These are phyloP conservation scores for Lampris incognitus DNA, from an alignment of 2,113 vertebrate species.

Conservation along the genomic window DNA sequence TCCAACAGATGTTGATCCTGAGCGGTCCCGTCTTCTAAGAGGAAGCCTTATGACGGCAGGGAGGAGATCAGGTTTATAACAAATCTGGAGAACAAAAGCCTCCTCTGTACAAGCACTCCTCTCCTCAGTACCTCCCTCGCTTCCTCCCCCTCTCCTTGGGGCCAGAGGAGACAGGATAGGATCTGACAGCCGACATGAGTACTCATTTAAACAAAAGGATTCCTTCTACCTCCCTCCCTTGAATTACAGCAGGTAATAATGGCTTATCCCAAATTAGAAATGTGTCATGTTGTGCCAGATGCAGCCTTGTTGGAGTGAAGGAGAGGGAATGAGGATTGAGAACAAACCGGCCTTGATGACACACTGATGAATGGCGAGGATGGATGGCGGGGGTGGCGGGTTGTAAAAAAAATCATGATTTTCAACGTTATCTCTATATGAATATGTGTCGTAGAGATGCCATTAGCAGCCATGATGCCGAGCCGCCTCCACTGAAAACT, in stretches of 20 bases:
- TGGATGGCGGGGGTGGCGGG: not conserved
- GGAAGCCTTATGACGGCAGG: conserved; percentile 45
- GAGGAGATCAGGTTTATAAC: conserved; percentile 55
- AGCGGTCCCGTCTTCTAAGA: conserved; percentile 36
- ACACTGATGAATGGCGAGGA: conserved; percentile 27
- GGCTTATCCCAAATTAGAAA: conserved; percentile 63
- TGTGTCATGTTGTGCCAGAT: conserved; percentile 49
- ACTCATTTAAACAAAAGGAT: conserved; percentile 58
- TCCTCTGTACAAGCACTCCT: conserved; percentile 44
- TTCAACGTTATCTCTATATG: no score
- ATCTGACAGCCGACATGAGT: conserved; percentile 70
- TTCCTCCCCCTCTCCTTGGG: conserved; percentile 3
- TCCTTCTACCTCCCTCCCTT: conserved; percentile 35
- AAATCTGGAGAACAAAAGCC: conserved; percentile 68
- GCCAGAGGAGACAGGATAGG: conserved; percentile 53
- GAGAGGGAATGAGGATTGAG: conserved; percentile 22
- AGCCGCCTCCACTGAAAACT: no score
- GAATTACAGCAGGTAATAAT: conserved; percentile 66
- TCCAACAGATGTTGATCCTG: conserved; percentile 55
- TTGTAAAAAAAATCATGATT: not conserved
- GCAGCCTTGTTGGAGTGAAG: conserved; percentile 33
- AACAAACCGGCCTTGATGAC: conserved; percentile 54
- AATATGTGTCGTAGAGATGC: no score
- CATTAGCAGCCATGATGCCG: no score
- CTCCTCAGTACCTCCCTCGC: not conserved